Evolutionary conservation across 2,113 vertebrate species (phyloP).

Genomic region (Syngnathus scovelli): DNA sequence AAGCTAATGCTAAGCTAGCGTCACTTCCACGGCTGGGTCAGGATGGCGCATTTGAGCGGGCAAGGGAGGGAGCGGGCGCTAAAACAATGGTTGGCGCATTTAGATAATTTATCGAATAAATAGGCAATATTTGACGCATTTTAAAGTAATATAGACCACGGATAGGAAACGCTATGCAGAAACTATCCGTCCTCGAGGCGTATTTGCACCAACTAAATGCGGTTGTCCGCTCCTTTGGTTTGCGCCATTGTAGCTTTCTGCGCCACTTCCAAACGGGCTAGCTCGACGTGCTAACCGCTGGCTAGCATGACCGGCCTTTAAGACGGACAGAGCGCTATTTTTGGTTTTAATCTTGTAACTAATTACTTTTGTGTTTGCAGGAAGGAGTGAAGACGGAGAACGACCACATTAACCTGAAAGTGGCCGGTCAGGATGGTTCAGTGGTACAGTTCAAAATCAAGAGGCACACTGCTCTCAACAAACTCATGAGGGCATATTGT

Average conservation of each 20-base stretch:
- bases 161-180: no score
- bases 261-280: constrained; percentile 50
- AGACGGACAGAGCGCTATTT: not conserved
- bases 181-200: not conserved
- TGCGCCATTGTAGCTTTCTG: constrained; percentile 64
- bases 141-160: no score
- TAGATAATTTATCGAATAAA: constrained; percentile 40
- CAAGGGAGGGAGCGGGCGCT: constrained; percentile 17
- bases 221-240: constrained; percentile 15
- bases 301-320: not conserved
- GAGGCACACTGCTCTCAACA: constrained; percentile 82
- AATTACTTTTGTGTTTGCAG: constrained; percentile 44
- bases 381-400: constrained; percentile 85
- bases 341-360: not conserved
- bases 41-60: constrained; percentile 61
- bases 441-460: constrained; percentile 90
- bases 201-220: not conserved
- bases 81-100: constrained; percentile 63
- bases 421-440: constrained; percentile 83
- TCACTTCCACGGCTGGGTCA: constrained; percentile 19
- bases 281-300: constrained; percentile 47
- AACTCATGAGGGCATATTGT: constrained; percentile 89
- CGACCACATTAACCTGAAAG: constrained; percentile 87
- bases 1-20: constrained; percentile 47
- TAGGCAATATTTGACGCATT: not conserved